Evolutionary conservation across 2,888 invertebrate species (phyloP), one percentile per base, ranked within the genome.

Genomic region (Eupeodes latifasciatus): DNA sequence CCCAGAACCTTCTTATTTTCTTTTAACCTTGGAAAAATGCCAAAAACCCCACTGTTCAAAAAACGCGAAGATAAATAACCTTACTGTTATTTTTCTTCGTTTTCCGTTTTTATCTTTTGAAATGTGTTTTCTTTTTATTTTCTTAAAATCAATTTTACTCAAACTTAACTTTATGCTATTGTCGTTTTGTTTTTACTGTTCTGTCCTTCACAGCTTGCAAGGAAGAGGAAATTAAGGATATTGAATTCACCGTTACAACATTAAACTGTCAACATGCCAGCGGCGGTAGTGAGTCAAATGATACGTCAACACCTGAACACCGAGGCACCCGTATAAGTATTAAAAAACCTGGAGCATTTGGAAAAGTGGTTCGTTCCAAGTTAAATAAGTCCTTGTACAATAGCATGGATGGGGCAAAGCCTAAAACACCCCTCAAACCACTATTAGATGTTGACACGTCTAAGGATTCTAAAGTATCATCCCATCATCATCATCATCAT

Each of bases 241-340:
- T 98, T 89, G 97, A 98, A 92, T 95, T 98, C 90, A 97, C 97
- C 0, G 97, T 98, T n/a, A 97, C 97, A 36, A 98, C 97, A 0
- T 94, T 98, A 53, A 97, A 97, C 92, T 96, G 97, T 93, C 92
- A 95, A 67, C 95, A 95, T 91, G 92, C 94, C 90, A 90, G 94
- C 49, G 10, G 47, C 47, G 92, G 92, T 1, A 90, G 90, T 44
- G 90, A 87, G n/a, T 75, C 79, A 44, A 93, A 94, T 0, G 95
- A 95, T 49, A 92, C 93, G 53, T 93, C 93, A 80, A 92, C 93
- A 36, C 92, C 94, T 34, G 92, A 93, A 27, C 93, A 93, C n/a
- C 92, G 93, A 40, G 91, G 91, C 51, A 92, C 92, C 1, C 92
- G 94, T 86, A 93, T 93, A 0, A 95, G 95, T 61, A 92, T 95